Base-by-base conservation (phyloP, 2,888 invertebrate genomes). In the Andrena praecox region DNA sequence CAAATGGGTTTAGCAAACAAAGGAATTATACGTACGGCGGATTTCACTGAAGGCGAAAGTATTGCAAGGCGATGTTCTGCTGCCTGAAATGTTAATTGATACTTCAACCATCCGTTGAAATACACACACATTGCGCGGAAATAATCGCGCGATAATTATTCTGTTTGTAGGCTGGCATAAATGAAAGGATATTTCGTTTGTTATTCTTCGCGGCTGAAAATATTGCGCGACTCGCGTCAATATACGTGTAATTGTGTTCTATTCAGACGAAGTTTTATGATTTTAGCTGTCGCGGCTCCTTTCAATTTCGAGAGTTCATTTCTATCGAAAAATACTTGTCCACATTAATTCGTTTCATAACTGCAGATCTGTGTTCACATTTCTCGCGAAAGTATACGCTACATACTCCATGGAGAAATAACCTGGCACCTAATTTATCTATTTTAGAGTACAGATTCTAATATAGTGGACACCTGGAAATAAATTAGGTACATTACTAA, bases 31-130 rank as follows among this genome's bases (percentile, higher is more conserved):
- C 1, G n/a, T 2, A 8, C 8, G 29, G 24, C 29, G n/a, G 48
- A 48, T n/a, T 42, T 59, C 20, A 60, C 7, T 20, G 8, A 27
- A 31, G 1, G 8, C 7, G 29, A 60, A 29, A 29, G 42, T 29
- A 69, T 42, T 29, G 29, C 12, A 16, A 16, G 16, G 35, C 27
- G 69, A 52, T 33, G n/a, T 29, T 10, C 24, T 29, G 4, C 10
- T 7, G 48, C 8, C n/a, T 66, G 50, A 66, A 29, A 29, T 35
- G 16, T 54, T 12, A 54, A 62, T 56, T 62, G 59, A 29, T 52
- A 52, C 20, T 31, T 35, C 24, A 27, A 27, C 24, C 33, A 16
- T n/a, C 24, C 56, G 24, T 16, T 33, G 16, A 54, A 67, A 52
- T n/a, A 33, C 16, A 31, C 8, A 33, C 5, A 42, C 42, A 35